Evolutionary conservation across 2,888 invertebrate genomes (phyloP).

Genomic region (Carcina quercana): DNA sequence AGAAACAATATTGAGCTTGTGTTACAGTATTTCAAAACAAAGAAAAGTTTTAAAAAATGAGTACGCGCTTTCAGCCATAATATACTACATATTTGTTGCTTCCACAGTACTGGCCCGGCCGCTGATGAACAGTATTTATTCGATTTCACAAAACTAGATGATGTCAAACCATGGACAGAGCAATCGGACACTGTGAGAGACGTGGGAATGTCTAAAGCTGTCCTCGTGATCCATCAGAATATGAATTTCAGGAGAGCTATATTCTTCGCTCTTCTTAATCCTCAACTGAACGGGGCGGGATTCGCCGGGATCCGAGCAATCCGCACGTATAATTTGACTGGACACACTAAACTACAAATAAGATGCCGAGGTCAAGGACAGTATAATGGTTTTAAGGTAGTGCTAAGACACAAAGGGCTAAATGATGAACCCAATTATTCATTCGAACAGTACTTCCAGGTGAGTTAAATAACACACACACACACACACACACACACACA

Average conservation of each 20-base stretch:
- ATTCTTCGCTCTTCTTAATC: constrained; percentile 78
- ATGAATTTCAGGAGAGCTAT: constrained; percentile 75
- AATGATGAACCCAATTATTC: constrained; percentile 73
- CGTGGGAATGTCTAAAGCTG: constrained; percentile 79
- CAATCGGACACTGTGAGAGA: constrained; percentile 78
- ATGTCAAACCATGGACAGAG: constrained; percentile 74
- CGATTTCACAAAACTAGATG: constrained; percentile 72
- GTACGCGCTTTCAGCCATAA: too few species aligned
- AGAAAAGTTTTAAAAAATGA: too few species aligned
- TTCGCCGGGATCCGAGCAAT: constrained; percentile 77
- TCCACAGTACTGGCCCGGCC: constrained; percentile 27
- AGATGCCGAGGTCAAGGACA: constrained; percentile 75
- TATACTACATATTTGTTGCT: constrained; percentile 7
- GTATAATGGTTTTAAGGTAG: constrained; percentile 74
- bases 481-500: too few species aligned
- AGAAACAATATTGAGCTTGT: too few species aligned
- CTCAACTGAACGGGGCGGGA: constrained; percentile 79
- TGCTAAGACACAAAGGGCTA: constrained; percentile 72
- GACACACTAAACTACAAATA: constrained; percentile 63
- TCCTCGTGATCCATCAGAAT: constrained; percentile 74
- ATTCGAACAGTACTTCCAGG: constrained; percentile 76
- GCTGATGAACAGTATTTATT: constrained; percentile 56
- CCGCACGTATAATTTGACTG: constrained; percentile 62
- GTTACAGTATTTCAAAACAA: too few species aligned
- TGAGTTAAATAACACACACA: constrained; percentile 23